Base-by-base conservation (phyloP, 2,113 vertebrate species). In the Heteronetta atricapilla region DNA sequence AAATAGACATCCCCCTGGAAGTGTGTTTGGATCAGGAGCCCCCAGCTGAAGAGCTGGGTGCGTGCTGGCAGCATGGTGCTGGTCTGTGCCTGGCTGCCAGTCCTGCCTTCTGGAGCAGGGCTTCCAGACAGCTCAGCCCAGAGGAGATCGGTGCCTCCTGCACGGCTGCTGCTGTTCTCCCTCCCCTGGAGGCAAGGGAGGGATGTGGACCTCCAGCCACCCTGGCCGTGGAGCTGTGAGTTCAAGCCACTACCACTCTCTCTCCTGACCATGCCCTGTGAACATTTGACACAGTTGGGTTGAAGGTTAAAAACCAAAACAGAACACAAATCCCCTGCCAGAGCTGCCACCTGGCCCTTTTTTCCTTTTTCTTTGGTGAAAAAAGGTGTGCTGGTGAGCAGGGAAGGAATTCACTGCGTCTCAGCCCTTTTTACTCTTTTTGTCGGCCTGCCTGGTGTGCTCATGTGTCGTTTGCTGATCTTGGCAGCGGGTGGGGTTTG, bases 401-500 rank as follows among this genome's bases (percentile, higher is more conserved):
- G 36, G 33, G 44, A 68, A 76, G 16, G 67, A 80, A 70, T 67
- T 70, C 8, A 7, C 1, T 2, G 11, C 33, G 20, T 53, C 59
- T 80, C 17, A 38, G 58, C 44, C 62, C 60, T 8, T 34, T 89
- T 75, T 46, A 84, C 64, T 44, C 53, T 52, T 92, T 88, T 67
- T 83, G 53, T 62, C 48, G 91, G 82, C 46, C 68, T 46, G 66
- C 74, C 81, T 75, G 70, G 26, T 69, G 20, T 9, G 22, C 82
- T 91, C 2, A 0, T 58, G 58, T 94, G 67, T 63, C 3, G 1
- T 88, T 89, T 89, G 67, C 89, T 76, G 91, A 63, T 86, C 74
- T 91, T 85, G 90, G 82, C 95, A 94, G 80, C 1, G 4, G 55
- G 55, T 70, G 89, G 79, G 63, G 64, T 76, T 58, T 80, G 55